Evolutionary conservation across 2,113 vertebrate species (phyloP), one percentile per base, ranked within the genome.

Genomic region (Nicator chloris): DNA sequence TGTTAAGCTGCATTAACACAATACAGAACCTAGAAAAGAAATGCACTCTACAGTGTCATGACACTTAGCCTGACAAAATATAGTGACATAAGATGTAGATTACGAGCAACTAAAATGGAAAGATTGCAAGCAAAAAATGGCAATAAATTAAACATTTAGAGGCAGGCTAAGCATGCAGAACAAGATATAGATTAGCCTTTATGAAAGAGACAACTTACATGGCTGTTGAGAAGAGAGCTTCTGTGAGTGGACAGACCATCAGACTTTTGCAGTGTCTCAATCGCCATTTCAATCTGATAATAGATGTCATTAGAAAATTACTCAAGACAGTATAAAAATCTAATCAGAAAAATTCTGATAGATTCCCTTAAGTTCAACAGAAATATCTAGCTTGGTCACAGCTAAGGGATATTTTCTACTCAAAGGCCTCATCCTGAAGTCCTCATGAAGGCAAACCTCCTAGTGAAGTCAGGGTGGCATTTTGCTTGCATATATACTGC

Each of bases 211-310:
- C 98, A 98, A 98, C 98, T 98, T 98, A 98, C 98, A 98, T 98
- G 98, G 97, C 98, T 98, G 98, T 98, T 98, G 98, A 98, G 98
- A 97, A 98, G 98, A 97, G 98, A 98, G 97, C 98, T 98, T 97
- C 98, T 98, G 98, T 98, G 98, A 98, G 98, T 98, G 51, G 98
- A 98, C 66, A 98, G 98, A 98, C 98, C 98, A 98, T 98, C 98
- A 98, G 98, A 98, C 98, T 98, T 98, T 98, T 98, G 98, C 87
- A 98, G 98, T 97, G 98, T 98, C 97, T 98, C 98, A 98, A 98
- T 98, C 98, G 98, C 98, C 98, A 98, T 98, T 98, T 98, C 98
- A 98, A 98, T 98, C 98, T 98, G 98, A 98, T 98, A 98, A 98
- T 98, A 98, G 97, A 98, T 97, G 97, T 97, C 97, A 98, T 98